Evolutionary conservation across 1,140 invertebrate genomes (phyloP), one percentile per base, ranked within the genome.

Genomic region (Drosophila auraria): DNA sequence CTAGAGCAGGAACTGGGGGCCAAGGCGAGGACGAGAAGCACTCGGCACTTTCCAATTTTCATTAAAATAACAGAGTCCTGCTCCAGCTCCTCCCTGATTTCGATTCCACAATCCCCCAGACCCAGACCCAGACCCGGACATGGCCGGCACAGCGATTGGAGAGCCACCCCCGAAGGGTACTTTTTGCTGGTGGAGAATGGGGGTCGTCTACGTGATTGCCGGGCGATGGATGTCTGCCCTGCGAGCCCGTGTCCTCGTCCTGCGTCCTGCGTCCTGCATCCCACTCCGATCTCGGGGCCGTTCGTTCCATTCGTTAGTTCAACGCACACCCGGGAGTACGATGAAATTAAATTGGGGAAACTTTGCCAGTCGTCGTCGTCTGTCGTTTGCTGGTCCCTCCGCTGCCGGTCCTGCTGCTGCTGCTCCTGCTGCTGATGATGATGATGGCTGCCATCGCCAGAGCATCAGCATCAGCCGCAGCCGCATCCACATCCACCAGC

Each of bases 291-390:
- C 40, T 49, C 51, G 64, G 59, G 57, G 65, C 74, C 66, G 33
- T 75, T 76, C 80, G 82, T 80, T 90, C 70, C 83, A 90, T 90
- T 90, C 79, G 79, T 89, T 89, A 82, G 76, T 84, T 90, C 82
- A 82, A 87, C 81, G 83, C 74, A 87, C 86, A 90, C 86, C 71
- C 86, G 83, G 83, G 87, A 92, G 83, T 84, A 91, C 90, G 91
- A 87, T 92, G 82, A 92, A 92, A 92, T 92, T 90, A 92, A 92
- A 92, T 92, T 92, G 91, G 90, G 91, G 90, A 92, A 92, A 92
- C 86, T 78, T 92, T 90, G 77, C 69, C 83, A 77, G 74, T 79
- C 75, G 58, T 79, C 57, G 14, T 62, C 68, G 59, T 62, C 58
- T 54, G 59, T 40, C 59, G 60, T 53, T 62, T 49, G 60, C 81